Conservation (phyloP, 1,140 invertebrate species). For the Drosophila pseudoobscura region DNA sequence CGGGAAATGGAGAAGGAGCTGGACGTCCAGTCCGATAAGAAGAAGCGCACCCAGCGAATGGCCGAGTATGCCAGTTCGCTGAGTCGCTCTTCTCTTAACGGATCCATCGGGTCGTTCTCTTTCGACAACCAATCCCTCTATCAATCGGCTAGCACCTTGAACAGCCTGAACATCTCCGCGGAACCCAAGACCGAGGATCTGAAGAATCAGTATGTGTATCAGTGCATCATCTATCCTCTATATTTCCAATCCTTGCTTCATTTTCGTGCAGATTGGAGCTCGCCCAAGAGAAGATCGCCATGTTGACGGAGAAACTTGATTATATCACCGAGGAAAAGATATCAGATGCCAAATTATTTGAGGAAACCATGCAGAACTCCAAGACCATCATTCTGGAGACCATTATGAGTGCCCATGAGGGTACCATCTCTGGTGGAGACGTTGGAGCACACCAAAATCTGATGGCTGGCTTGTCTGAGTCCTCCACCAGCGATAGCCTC, state of each 20-base stretch:
- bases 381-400: slow-evolving; percentile 72
- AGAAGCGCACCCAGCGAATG: slow-evolving; percentile 76
- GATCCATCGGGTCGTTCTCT: slow-evolving; percentile 67
- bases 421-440: background rate
- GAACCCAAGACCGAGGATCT: slow-evolving; percentile 58
- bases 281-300: slow-evolving; percentile 73
- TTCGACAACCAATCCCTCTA: slow-evolving; percentile 70
- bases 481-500: slow-evolving; percentile 13
- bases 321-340: slow-evolving; percentile 66
- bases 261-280: slow-evolving; percentile 60
- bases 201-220: slow-evolving; percentile 59
- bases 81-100: slow-evolving; percentile 55
- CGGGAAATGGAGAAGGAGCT: slow-evolving; percentile 77
- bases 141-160: slow-evolving; percentile 34
- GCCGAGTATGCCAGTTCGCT: slow-evolving; percentile 66
- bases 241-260: background rate
- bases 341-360: slow-evolving; percentile 70
- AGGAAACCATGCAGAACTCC: slow-evolving; percentile 66
- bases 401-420: slow-evolving; percentile 31
- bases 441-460: background rate
- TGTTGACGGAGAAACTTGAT: slow-evolving; percentile 67
- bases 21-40: slow-evolving; percentile 66
- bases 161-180: slow-evolving; percentile 1
- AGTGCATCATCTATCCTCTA: too few relatives aligned
- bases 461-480: background rate